phyloP scores from a whole-genome alignment of 2,113 vertebrate genomes.

The Uria aalge region DNA sequence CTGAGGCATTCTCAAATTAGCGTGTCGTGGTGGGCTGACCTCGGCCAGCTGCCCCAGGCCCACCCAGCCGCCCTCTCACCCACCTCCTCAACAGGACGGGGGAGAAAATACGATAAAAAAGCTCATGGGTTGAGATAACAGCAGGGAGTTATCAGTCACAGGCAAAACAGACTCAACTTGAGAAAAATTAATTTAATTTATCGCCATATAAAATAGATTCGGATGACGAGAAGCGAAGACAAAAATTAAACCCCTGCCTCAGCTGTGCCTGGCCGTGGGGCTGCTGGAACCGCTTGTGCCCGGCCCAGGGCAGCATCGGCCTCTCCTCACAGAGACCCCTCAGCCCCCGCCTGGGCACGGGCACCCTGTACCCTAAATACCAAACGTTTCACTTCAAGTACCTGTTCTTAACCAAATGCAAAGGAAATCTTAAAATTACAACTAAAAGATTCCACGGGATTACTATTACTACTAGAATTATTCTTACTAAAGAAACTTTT shows the following conservation, averaged over 20 bases:
- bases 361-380: background rate
- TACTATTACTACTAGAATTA: background rate
- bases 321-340: background rate
- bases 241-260: background rate
- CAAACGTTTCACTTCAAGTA: background rate
- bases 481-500: background rate
- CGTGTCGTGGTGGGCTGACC: background rate
- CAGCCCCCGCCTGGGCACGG: rapidly evolving
- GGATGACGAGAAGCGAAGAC: background rate
- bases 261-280: background rate
- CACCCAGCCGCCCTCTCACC: background rate
- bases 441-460: background rate
- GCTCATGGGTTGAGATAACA: background rate
- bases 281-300: background rate
- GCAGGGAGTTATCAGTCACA: background rate
- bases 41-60: background rate
- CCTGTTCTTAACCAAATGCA: background rate
- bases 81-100: background rate
- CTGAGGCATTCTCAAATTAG: background rate
- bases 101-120: background rate
- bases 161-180: background rate
- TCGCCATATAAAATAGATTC: background rate
- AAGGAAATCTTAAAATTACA: background rate
- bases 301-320: background rate
- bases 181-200: background rate